phyloP scores from a whole-genome alignment of 2,797 vertebrate species.

The Lycodopsis pacificus region DNA sequence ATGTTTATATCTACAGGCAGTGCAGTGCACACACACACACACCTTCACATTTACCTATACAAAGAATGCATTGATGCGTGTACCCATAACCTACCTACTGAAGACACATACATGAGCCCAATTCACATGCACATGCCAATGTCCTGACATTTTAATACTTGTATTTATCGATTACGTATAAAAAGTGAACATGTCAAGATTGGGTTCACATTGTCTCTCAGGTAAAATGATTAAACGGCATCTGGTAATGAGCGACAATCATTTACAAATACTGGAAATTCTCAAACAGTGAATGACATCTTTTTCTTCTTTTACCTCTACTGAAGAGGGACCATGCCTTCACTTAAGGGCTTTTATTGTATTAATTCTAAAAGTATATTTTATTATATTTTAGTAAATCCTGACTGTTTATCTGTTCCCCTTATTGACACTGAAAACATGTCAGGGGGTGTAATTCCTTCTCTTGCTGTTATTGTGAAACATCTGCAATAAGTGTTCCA shows the following conservation, averaged over 20 bases:
- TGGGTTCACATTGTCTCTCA: background rate
- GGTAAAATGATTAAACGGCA: background rate
- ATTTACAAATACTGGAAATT: background rate
- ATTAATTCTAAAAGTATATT: background rate
- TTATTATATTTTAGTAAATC: background rate
- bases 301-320: background rate
- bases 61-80: constrained; percentile 6
- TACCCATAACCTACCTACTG: constrained; percentile 11
- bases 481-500: constrained; percentile 11
- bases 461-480: constrained; percentile 5
- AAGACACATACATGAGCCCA: background rate
- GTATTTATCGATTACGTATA: background rate
- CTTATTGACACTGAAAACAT: constrained; percentile 5
- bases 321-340: background rate
- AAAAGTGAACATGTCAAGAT: background rate
- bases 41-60: constrained; percentile 32
- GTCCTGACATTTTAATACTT: background rate
- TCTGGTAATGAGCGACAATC: background rate
- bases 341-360: background rate
- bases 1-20: constrained; percentile 58
- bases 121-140: background rate
- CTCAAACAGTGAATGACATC: background rate
- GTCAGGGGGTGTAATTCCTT: background rate
- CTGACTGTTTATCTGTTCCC: background rate
- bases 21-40: constrained; percentile 21